Evolutionary conservation across 2,797 vertebrate genomes (phyloP), one percentile per base, ranked within the genome.

Genomic region (Pristis pectinata): DNA sequence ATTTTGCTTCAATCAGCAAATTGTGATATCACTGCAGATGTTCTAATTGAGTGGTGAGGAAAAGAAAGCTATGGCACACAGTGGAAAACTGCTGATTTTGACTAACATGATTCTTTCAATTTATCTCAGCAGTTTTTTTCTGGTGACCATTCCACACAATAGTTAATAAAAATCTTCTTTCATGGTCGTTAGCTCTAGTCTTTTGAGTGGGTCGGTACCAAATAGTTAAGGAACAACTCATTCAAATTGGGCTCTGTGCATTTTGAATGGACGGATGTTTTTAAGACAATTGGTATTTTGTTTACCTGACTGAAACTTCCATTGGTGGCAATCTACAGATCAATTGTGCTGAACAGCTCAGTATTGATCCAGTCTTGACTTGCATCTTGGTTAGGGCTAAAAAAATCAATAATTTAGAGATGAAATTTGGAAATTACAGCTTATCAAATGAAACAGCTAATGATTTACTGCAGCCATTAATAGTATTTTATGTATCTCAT

Each of bases 381-480:
- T 19, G 83, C 87, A 89, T 89, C n/a, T 89, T 89, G 85, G 59
- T 89, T 59, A 61, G 87, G 22, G 22, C 41, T 74, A 74, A 24
- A 74, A 67, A 91, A 64, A 24, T 91, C 61, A 67, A 67, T 67
- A 91, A 67, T 67, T 91, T 41, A 91, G n/a, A 91, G n/a, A 61
- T 67, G n/a, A n/a, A 41, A 67, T 91, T 22, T 22, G 64, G 59
- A 22, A 91, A 41, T 91, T 59, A 91, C n/a, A 67, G 59, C 19
- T 91, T 41, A 67, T 91, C 37, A 67, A 67, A 91, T 17, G 41
- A 41, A 91, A 67, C 87, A 37, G 64, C 53, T 67, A 13, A 67
- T n/a, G 87, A 91, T 91, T 19, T 91, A 24, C 61, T 67, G 34
- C 87, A 91, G n/a, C 34, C 15, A 15, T 87, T 87, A 87, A 87